These are phyloP conservation scores for Cyprinodon diabolis DNA, from an alignment of 2,797 vertebrate genomes.

Conservation along the genomic window DNA sequence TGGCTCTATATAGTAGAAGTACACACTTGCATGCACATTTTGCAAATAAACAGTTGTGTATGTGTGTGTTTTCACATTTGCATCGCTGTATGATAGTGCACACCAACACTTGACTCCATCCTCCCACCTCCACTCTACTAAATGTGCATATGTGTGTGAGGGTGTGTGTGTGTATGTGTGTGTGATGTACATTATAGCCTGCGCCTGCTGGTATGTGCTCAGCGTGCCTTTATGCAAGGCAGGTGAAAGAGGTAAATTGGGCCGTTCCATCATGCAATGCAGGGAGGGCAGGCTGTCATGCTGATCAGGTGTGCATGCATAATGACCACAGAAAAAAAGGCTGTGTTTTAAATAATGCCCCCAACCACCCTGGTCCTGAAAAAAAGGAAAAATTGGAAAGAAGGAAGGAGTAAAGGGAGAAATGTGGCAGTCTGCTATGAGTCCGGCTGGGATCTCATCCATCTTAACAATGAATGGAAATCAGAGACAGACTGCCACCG, in stretches of 20 bases:
- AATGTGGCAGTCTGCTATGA: constrained; percentile 93
- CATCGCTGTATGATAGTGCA: constrained; percentile 39
- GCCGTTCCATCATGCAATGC: constrained; percentile 91
- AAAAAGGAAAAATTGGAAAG: constrained; percentile 46
- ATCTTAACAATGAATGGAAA: constrained; percentile 96
- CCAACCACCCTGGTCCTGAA: constrained; percentile 66
- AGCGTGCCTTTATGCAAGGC: constrained; percentile 87
- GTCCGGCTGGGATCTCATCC: constrained; percentile 94
- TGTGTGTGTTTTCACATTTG: constrained; percentile 15
- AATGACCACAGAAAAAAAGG: constrained; percentile 97
- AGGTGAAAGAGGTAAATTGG: constrained; percentile 94
- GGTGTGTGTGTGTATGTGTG: constrained; percentile 42
- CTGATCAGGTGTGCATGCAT: constrained; percentile 98
- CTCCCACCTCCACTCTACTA: constrained; percentile 54
- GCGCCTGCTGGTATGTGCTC: constrained; percentile 67
- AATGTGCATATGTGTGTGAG: constrained; percentile 12
- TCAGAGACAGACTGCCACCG: constrained; percentile 87
- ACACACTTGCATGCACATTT: constrained; percentile 66
- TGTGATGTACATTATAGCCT: constrained; percentile 47
- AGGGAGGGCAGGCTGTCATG: constrained; percentile 89
- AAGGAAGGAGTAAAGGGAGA: constrained; percentile 59
- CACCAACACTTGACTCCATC: constrained; percentile 47
- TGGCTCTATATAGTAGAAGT: constrained; percentile 46
- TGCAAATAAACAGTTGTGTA: constrained; percentile 60
- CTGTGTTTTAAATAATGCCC: constrained; percentile 95